These are phyloP conservation scores for Heteronetta atricapilla DNA, from an alignment of 2,113 vertebrate genomes.

Conservation along the genomic window DNA sequence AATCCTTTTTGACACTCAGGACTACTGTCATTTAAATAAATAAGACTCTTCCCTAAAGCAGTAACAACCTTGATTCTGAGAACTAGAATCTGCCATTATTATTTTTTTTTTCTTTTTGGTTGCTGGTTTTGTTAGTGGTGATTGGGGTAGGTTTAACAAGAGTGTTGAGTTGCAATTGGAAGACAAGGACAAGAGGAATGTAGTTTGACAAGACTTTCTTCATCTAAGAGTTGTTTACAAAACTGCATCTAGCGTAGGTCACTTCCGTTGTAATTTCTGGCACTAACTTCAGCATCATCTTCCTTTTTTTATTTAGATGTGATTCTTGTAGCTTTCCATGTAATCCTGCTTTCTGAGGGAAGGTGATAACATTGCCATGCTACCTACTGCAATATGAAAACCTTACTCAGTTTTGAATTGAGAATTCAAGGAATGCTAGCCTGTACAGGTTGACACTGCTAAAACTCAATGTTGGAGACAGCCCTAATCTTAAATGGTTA, in stretches of 20 bases:
- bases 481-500: neutral
- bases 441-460: neutral
- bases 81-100: neutral
- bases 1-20: too few species aligned
- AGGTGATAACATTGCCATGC: neutral
- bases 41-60: neutral
- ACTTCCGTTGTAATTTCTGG: neutral
- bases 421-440: neutral
- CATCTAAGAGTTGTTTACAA: neutral
- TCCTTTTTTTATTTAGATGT: neutral
- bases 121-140: neutral
- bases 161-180: neutral
- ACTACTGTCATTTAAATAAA: neutral
- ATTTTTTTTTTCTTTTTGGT: neutral
- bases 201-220: neutral
- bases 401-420: neutral
- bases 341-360: neutral
- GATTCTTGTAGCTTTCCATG: neutral
- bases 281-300: neutral
- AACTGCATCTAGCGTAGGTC: neutral
- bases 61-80: neutral
- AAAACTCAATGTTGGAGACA: neutral
- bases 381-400: neutral
- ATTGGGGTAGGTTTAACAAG: neutral
- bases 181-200: neutral